Conservation (phyloP, 2,888 invertebrate species). For the Sipunculus nudus region DNA sequence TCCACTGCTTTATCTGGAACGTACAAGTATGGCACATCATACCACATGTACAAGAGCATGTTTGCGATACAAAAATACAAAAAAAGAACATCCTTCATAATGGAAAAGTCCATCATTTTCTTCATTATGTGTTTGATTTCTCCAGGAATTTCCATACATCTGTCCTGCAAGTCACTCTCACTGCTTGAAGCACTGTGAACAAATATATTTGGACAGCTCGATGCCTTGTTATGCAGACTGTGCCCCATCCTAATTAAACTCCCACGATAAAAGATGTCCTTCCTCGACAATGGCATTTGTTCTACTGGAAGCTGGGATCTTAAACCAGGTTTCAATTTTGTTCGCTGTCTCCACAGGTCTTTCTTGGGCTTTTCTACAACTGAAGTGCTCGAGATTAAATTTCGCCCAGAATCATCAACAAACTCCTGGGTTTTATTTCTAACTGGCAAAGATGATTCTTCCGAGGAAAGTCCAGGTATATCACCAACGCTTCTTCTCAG, state of each 20-base stretch:
- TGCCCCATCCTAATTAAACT: slow-evolving; percentile 43
- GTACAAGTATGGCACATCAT: slow-evolving; percentile 93
- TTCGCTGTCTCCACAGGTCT: no score
- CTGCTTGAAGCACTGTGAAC: slow-evolving; percentile 43
- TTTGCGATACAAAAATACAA: slow-evolving; percentile 77
- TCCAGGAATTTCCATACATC: slow-evolving; percentile 37
- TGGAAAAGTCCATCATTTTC: slow-evolving; percentile 55
- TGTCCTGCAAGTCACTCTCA: slow-evolving; percentile 5
- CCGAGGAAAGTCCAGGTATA: no score
- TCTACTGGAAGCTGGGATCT: no score
- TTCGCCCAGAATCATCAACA: no score
- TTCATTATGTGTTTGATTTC: slow-evolving; percentile 48
- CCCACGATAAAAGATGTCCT: slow-evolving; percentile 64
- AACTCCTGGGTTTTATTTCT: no score
- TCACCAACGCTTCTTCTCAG: no score
- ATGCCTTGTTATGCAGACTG: slow-evolving; percentile 71
- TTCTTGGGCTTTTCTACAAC: no score
- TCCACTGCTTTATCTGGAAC: slow-evolving; percentile 79
- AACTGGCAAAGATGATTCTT: no score
- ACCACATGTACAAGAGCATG: slow-evolving; percentile 87
- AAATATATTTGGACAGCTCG: slow-evolving; percentile 90
- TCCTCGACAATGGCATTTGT: slow-evolving; percentile 51
- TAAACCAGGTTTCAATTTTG: no score
- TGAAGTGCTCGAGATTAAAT: no score
- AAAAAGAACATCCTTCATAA: slow-evolving; percentile 55